These are phyloP conservation scores for Ara ararauna DNA, from an alignment of 2,797 vertebrate genomes.

Conservation along the genomic window DNA sequence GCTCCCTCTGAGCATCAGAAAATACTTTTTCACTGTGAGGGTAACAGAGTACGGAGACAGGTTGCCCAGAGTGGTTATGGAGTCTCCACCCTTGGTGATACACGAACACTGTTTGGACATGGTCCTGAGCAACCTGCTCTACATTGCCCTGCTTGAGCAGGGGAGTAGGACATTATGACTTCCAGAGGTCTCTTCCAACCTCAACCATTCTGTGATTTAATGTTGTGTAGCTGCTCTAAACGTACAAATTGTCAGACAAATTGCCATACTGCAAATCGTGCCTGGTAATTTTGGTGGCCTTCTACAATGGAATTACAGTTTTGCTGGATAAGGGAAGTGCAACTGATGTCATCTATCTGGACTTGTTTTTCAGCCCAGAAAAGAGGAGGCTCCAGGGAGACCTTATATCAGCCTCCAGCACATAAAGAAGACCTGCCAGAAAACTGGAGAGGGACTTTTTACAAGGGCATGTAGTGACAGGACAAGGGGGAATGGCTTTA, in stretches of 20 bases:
- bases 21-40: neutral
- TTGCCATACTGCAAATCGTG: neutral
- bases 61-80: neutral
- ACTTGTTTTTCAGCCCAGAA: neutral
- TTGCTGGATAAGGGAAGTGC: neutral
- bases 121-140: neutral
- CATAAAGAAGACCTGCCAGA: neutral
- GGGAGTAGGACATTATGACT: neutral
- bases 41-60: neutral
- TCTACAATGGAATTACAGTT: neutral
- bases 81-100: neutral
- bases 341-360: neutral
- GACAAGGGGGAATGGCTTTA: neutral
- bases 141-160: neutral
- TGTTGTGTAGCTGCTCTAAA: neutral
- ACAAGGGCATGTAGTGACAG: rapidly evolving
- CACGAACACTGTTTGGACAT: neutral
- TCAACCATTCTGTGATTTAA: neutral
- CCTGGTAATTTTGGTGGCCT: neutral
- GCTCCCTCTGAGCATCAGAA: neutral
- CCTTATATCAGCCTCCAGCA: neutral
- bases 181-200: neutral
- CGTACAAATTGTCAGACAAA: neutral
- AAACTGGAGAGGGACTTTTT: neutral
- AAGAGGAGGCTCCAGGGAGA: neutral